Evolutionary conservation across 2,113 vertebrate genomes (phyloP).

Genomic region (Istiophorus platypterus): DNA sequence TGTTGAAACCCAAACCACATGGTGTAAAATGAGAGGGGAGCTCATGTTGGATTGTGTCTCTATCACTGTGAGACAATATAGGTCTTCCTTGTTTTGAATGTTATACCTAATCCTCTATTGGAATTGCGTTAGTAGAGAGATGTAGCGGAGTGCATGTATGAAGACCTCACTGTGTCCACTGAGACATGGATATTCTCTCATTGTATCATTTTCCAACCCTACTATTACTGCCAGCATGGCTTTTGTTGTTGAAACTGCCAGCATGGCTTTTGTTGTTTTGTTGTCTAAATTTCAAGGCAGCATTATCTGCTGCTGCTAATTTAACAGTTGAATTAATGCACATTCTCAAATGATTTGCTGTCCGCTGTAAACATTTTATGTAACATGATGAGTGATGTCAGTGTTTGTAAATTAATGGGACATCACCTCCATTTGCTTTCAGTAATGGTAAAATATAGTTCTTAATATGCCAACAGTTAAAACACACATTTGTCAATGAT

Average conservation of each 20-base stretch:
- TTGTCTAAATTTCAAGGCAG: neutral
- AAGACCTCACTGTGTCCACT: constrained; percentile 3
- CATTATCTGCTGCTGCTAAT: neutral
- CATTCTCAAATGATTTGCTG: neutral
- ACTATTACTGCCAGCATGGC: neutral
- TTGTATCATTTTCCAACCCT: neutral
- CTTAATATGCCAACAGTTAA: neutral
- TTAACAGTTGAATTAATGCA: neutral
- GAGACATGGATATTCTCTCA: neutral
- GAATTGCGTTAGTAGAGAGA: neutral
- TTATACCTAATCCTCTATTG: neutral
- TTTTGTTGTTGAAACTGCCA: neutral
- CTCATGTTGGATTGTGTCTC: constrained; percentile 5
- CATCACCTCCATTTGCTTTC: constrained; percentile 21
- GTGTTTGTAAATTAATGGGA: neutral
- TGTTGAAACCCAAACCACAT: neutral
- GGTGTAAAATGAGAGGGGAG: neutral
- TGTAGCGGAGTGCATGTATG: neutral
- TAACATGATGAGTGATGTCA: neutral
- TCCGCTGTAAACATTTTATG: neutral
- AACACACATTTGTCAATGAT: constrained; percentile 8
- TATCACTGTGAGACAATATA: constrained; percentile 11
- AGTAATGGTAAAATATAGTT: neutral
- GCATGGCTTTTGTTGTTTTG: neutral
- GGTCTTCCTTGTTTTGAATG: neutral